Conservation (phyloP, 2,113 vertebrate species). For the Oncorhynchus gorbuscha region DNA sequence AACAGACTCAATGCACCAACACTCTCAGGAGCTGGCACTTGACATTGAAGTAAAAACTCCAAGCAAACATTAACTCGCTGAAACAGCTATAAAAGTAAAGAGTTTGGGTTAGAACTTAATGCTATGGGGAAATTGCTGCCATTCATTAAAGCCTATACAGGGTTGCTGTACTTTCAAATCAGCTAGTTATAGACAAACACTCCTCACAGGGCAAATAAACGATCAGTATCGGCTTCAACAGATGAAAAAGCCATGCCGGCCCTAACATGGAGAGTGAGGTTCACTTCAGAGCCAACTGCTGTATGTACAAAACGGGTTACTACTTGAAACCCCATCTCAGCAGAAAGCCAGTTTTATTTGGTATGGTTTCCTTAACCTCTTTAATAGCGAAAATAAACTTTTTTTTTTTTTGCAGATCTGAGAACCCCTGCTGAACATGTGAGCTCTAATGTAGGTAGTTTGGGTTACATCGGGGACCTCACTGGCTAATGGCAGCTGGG, state of each 20-base stretch:
- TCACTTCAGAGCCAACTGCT: neutral
- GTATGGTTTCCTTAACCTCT: slow-evolving; percentile 50
- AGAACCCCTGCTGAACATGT: slow-evolving; percentile 44
- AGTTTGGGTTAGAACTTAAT: neutral
- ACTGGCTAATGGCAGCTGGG: slow-evolving; percentile 35
- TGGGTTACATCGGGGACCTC: slow-evolving; percentile 21
- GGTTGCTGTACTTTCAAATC: slow-evolving; percentile 10
- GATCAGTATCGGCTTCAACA: neutral
- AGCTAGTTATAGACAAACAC: neutral
- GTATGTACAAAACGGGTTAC: slow-evolving; percentile 15
- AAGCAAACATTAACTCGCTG: neutral
- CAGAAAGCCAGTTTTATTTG: slow-evolving; percentile 54
- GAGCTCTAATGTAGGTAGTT: slow-evolving; percentile 36
- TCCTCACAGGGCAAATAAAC: neutral
- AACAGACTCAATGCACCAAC: no score
- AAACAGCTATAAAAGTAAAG: neutral
- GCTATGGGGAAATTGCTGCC: neutral
- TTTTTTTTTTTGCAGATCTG: slow-evolving; percentile 1
- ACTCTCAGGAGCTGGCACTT: neutral
- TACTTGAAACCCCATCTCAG: slow-evolving; percentile 42
- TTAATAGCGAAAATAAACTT: slow-evolving; percentile 51
- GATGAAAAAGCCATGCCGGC: neutral
- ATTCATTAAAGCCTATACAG: slow-evolving; percentile 3
- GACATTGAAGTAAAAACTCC: neutral
- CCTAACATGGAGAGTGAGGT: neutral